Conservation (phyloP, 1,140 invertebrate species). For the Drosophila cardini region DNA sequence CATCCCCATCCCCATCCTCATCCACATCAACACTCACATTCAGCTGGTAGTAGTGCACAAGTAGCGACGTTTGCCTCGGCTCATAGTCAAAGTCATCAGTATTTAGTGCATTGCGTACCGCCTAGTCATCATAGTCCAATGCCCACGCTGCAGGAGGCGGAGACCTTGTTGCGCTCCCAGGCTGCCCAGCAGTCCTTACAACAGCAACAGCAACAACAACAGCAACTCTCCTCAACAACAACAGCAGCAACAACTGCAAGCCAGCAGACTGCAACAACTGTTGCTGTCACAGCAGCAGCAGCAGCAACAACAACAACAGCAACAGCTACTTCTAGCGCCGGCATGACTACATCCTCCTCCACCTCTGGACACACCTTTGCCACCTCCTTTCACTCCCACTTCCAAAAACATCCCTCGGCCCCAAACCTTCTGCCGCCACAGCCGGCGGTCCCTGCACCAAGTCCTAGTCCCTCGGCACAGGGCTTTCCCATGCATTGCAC, state of each 20-base stretch:
- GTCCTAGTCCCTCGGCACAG: slow-evolving; percentile 83
- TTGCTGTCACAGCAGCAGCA: slow-evolving; percentile 22
- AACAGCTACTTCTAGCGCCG: slow-evolving; percentile 14
- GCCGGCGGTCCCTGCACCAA: slow-evolving; percentile 68
- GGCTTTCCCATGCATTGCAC: slow-evolving; percentile 82
- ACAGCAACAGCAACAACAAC: background rate
- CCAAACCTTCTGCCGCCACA: slow-evolving; percentile 77
- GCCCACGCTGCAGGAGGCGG: slow-evolving; percentile 81
- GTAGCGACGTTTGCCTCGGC: slow-evolving; percentile 80
- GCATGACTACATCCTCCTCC: slow-evolving; percentile 23
- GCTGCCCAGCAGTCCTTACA: slow-evolving; percentile 51
- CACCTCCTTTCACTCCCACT: slow-evolving; percentile 78
- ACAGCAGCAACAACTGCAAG: background rate
- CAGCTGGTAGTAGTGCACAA: slow-evolving; percentile 75
- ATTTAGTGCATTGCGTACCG: slow-evolving; percentile 83
- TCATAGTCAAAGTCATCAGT: slow-evolving; percentile 84
- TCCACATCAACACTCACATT: slow-evolving; percentile 48
- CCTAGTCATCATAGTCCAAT: slow-evolving; percentile 82
- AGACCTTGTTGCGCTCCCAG: slow-evolving; percentile 63
- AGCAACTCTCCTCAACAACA: background rate
- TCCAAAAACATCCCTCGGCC: slow-evolving; percentile 83
- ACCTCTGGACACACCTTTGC: slow-evolving; percentile 36
- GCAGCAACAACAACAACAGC: slow-evolving; percentile 14
- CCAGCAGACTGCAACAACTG: slow-evolving; percentile 31
- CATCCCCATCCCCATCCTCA: slow-evolving; percentile 37